Conservation (phyloP, 2,113 vertebrate genomes). For the mouse (Mus musculus) region DNA sequence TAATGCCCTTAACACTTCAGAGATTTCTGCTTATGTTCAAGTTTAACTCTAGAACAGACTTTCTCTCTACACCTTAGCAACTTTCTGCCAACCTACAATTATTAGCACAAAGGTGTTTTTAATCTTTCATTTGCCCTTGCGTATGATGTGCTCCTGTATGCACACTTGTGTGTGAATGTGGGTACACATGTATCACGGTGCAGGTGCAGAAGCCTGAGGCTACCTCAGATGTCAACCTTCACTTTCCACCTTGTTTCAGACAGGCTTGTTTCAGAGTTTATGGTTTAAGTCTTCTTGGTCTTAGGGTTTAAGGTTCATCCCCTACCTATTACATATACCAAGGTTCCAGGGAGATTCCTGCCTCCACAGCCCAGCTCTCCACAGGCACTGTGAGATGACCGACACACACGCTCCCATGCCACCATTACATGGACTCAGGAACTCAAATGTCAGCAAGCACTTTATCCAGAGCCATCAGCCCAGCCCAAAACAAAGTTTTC, state of each 20-base stretch:
- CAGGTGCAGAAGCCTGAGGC: background rate
- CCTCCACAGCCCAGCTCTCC: too few species aligned
- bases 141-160: background rate
- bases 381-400: background rate
- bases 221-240: background rate
- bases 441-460: background rate
- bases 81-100: background rate
- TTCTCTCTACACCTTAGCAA: conserved; percentile 29
- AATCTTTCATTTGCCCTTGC: background rate
- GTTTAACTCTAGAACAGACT: conserved; percentile 8
- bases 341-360: background rate
- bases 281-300: background rate
- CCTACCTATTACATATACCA: background rate
- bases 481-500: background rate
- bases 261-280: background rate
- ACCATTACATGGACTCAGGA: background rate
- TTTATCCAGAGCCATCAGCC: background rate
- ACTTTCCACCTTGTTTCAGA: background rate
- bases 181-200: background rate
- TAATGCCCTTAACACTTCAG: conserved; percentile 44
- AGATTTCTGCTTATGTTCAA: background rate
- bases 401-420: background rate
- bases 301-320: background rate
- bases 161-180: background rate
- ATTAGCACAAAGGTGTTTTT: background rate